Evolutionary conservation across 2,888 invertebrate species (phyloP).

Genomic region (Calliscelio sp.): DNA sequence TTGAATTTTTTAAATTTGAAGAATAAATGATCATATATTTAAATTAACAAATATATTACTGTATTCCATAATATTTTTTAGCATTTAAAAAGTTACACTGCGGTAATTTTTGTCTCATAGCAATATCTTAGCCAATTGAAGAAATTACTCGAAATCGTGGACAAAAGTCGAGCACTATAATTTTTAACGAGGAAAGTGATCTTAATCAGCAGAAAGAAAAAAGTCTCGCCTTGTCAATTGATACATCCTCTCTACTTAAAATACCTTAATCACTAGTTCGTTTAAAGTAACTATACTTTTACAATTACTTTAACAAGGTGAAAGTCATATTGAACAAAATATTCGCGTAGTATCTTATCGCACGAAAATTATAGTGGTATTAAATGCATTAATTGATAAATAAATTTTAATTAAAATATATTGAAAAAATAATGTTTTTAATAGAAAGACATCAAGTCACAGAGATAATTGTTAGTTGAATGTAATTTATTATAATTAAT

Average conservation of each 20-base stretch:
- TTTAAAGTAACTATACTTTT: constrained; percentile 14
- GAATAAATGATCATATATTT: too few relatives aligned
- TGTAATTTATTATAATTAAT: too few relatives aligned
- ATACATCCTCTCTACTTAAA: constrained; percentile 38
- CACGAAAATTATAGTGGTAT: neutral
- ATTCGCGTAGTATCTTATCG: neutral
- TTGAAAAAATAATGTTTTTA: too few relatives aligned
- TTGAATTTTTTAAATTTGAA: too few relatives aligned
- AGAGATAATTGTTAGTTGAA: too few relatives aligned
- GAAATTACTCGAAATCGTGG: constrained; percentile 1
- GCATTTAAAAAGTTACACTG: too few relatives aligned
- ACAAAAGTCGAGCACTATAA: neutral
- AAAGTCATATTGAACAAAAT: neutral
- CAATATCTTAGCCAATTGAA: neutral
- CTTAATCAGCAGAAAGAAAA: constrained; percentile 30
- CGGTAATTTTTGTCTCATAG: neutral
- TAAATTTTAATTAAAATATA: neutral
- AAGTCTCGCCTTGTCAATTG: constrained; percentile 31
- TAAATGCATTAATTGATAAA: neutral
- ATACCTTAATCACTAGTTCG: constrained; percentile 27
- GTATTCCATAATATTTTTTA: too few relatives aligned
- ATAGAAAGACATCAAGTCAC: too few relatives aligned
- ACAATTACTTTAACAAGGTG: constrained; percentile 14
- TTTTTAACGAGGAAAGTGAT: constrained; percentile 25
- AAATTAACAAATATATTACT: too few relatives aligned